Conservation (phyloP, 2,113 vertebrate genomes). For the Salvator merianae region DNA sequence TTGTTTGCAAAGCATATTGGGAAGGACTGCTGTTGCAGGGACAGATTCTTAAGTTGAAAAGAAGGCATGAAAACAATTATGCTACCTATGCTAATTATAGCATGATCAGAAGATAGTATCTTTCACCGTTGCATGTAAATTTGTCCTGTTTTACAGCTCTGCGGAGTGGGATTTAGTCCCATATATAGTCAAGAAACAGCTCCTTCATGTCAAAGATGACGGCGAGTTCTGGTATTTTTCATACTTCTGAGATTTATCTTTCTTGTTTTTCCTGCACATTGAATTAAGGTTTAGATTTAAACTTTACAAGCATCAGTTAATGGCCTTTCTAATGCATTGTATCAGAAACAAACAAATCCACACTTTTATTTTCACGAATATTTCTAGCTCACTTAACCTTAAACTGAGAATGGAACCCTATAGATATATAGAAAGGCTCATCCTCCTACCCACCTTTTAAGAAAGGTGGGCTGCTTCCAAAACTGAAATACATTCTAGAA, state of each 20-base stretch:
- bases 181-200: slow-evolving; percentile 19
- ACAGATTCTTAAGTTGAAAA: neutral
- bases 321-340: neutral
- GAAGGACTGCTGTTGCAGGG: neutral
- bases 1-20: neutral
- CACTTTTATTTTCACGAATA: neutral
- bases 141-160: slow-evolving; percentile 61
- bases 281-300: neutral
- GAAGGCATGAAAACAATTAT: no score
- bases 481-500: neutral
- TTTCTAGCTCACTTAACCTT: neutral
- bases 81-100: no score
- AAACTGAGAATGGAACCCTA: neutral
- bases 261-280: neutral
- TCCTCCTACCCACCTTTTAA: no score
- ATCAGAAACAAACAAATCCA: neutral
- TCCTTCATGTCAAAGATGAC: slow-evolving; percentile 66
- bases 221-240: slow-evolving; percentile 79
- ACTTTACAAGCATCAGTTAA: neutral
- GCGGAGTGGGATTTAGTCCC: slow-evolving; percentile 65
- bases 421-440: neutral
- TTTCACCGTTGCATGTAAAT: slow-evolving; percentile 17
- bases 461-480: neutral
- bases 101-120: neutral
- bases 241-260: neutral